Evolutionary conservation across 1,140 invertebrate species (phyloP), one percentile per base, ranked within the genome.

Genomic region (Cydia fagiglandana): DNA sequence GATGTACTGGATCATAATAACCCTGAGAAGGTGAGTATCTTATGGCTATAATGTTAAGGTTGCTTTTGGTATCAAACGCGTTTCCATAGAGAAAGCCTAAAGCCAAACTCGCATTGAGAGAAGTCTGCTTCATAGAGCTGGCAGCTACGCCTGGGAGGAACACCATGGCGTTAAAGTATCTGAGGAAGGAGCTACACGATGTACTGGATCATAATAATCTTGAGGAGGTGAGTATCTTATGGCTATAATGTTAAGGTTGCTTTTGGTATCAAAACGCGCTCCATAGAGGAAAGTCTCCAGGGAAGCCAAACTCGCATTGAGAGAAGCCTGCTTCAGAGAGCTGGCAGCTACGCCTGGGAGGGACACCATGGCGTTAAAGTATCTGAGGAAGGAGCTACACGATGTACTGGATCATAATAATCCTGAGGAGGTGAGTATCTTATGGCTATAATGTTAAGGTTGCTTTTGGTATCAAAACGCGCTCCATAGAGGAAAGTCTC

Each of bases 321-420:
- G 97, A 53, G 96, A 96, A 85, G 94, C 96, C 78, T 94, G 95
- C 85, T 98, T 96, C 85, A 94, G 96, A 82, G 97, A 98, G 93
- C 93, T 98, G 76, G 95, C 96, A 2, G 86, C 94, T 17, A 38
- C 64, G 76, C 82, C 30, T 0, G 89, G 84, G 20, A 66, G 75
- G 17, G 94, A 96, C 81, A 94, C 30, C 2, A 3, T 38, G 34
- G 6, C 34, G 34, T 6, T 38, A 38, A 38, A 95, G 64, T 98
- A 97, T 89, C 93, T 98, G 61, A 95, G 98, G 81, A 95, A 94
- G 15, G 94, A 96, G 76, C 93, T 98, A 10, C 94, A 95, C 1
- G 95, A 95, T 79, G 95, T 96, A 1, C 95, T 97, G 73, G 96
- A 98, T 93, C 97, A 97, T 84, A 88, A 85, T 45, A 30, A 30